Evolutionary conservation across 2,113 vertebrate species (phyloP), one percentile per base, ranked within the genome.

Genomic region (Zeus faber): DNA sequence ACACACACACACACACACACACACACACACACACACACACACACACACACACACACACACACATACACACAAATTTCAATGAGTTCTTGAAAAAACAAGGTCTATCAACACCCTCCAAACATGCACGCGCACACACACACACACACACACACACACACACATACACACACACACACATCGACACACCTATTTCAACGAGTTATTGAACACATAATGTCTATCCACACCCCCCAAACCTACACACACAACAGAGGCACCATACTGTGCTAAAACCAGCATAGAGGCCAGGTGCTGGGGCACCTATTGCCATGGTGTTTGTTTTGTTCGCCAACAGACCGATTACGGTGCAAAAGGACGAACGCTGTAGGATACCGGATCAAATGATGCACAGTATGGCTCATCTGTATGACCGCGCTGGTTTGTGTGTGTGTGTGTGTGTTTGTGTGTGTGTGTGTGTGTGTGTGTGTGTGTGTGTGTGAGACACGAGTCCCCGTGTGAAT

Each of bases 221-320:
- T 35, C 18, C 45, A 53, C 49, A 25, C 49, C 43, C 68, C 66
- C 17, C 21, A 14, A 55, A 17, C 37, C 17, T 31, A 27, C 39
- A 41, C 45, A 6, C 27, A 29, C 22, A 54, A 1, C 25, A 25
- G 27, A 49, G 43, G 62, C 66, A 40, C 40, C 79, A 49, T 31
- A 18, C 53, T 68, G 77, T 20, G 76, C 62, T 49, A 62, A 53
- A 71, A 68, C 33, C 33, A 37, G 33, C 33, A 82, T 71, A 75
- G 61, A 73, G 61, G 77, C 71, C 57, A 67, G 70, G 51, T 25
- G 69, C 72, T 49, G 54, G 20, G 14, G 21, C 17, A 22, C 51
- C 35, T 54, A 24, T 39, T 25, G n/a, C 51, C 45, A 65, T 23
- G 51, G 61, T 58, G 65, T 78, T 77, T 78, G 58, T 62, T 49